Conservation (phyloP, 2,888 invertebrate species). For the Drosophila hawaiiensis region DNA sequence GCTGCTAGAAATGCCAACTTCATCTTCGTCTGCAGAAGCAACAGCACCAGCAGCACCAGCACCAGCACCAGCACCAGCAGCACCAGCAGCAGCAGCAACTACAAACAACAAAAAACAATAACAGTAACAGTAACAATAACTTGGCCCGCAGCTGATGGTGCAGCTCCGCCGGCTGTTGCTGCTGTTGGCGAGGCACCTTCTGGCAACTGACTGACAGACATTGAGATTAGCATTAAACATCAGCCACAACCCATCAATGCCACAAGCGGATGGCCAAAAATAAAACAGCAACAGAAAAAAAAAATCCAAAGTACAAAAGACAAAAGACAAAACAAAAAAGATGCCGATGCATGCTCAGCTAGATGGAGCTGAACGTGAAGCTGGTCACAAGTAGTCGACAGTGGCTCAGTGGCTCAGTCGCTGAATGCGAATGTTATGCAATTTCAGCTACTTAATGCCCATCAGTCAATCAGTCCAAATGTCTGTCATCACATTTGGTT, state of each 20-base stretch:
- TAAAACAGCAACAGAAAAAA: slow-evolving; percentile 26
- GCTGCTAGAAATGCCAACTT: slow-evolving; percentile 68
- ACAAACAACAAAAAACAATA: slow-evolving; percentile 29
- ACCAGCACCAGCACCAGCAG: slow-evolving; percentile 1
- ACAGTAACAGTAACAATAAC: slow-evolving; percentile 62
- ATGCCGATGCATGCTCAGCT: slow-evolving; percentile 27
- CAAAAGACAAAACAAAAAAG: slow-evolving; percentile 17
- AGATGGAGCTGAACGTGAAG: slow-evolving; percentile 1
- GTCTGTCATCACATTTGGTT: slow-evolving; percentile 72
- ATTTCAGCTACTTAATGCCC: slow-evolving; percentile 78
- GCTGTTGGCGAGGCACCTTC: slow-evolving; percentile 35
- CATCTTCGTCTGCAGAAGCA: slow-evolving; percentile 67
- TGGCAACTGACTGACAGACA: slow-evolving; percentile 65
- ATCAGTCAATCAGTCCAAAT: slow-evolving; percentile 78
- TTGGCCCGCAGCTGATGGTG: slow-evolving; percentile 42
- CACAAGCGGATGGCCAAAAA: slow-evolving; percentile 41
- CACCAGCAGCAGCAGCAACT: slow-evolving; percentile 31
- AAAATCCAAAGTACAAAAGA: slow-evolving; percentile 21
- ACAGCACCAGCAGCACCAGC: slow-evolving; percentile 22
- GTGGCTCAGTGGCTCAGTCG: neutral
- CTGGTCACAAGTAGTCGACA: neutral
- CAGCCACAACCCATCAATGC: slow-evolving; percentile 55
- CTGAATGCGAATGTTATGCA: slow-evolving; percentile 65
- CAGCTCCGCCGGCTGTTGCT: slow-evolving; percentile 18
- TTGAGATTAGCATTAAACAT: slow-evolving; percentile 79